A percentile compares a stretch with the other conserved stretches of the same genome.
Evolutionary conservation across 2,888 invertebrate genomes (phyloP).

Genomic region (Parnassius apollo): DNA sequence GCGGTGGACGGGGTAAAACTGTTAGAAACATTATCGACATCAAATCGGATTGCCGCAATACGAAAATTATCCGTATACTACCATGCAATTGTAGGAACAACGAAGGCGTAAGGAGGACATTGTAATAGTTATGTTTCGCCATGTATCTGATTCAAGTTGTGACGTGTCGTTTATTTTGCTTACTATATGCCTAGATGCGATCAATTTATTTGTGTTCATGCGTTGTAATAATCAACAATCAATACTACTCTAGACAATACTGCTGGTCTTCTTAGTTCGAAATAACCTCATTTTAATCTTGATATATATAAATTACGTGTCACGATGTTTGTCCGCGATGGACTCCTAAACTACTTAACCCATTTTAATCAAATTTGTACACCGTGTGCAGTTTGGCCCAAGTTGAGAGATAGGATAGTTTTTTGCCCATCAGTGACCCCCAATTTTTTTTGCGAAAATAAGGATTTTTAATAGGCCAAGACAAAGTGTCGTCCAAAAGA

Average conservation of each 20-base stretch:
- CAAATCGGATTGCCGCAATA: conserved; percentile 72
- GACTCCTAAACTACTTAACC: too few species aligned
- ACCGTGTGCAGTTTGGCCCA: too few species aligned
- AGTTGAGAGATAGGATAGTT: too few species aligned
- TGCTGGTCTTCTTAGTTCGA: neutral
- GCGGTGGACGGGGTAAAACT: conserved; percentile 39
- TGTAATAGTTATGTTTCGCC: conserved; percentile 71
- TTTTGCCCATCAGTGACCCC: too few species aligned
- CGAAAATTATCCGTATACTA: conserved; percentile 69
- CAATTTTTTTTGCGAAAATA: too few species aligned
- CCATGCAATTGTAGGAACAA: conserved; percentile 44
- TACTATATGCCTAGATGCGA: conserved; percentile 58
- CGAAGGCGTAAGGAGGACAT: conserved; percentile 68
- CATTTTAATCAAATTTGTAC: too few species aligned
- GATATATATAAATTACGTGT: too few species aligned
- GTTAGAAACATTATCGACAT: conserved; percentile 70
- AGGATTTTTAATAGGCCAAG: too few species aligned
- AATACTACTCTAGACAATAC: conserved; percentile 6
- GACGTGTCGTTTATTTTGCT: conserved; percentile 68
- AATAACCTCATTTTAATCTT: too few species aligned
- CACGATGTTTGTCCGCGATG: too few species aligned
- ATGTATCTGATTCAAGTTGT: conserved; percentile 74
- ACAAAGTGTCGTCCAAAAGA: too few species aligned
- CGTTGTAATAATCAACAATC: conserved; percentile 34
- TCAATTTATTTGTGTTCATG: conserved; percentile 62